phyloP scores from a whole-genome alignment of 2,888 invertebrate genomes.

The Apocheima hispidaria region DNA sequence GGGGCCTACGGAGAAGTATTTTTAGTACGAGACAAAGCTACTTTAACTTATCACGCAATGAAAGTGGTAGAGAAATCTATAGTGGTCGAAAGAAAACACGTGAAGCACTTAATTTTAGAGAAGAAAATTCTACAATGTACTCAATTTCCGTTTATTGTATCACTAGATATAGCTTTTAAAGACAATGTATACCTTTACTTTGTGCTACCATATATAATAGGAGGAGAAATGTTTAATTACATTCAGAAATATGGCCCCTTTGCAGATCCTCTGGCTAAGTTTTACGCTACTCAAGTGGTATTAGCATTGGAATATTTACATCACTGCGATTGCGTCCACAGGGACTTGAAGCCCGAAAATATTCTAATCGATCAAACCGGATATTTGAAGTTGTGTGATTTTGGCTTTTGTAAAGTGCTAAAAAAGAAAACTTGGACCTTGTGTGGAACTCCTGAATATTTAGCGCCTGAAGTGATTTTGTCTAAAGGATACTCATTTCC shows the following conservation, averaged over 20 bases:
- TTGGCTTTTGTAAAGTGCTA: slow-evolving; percentile 95
- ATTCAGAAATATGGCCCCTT: slow-evolving; percentile 88
- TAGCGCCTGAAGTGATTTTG: slow-evolving; percentile 96
- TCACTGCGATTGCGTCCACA: slow-evolving; percentile 92
- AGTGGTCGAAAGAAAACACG: slow-evolving; percentile 94
- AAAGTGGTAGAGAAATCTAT: slow-evolving; percentile 95
- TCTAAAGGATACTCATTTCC: slow-evolving; percentile 95
- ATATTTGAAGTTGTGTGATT: slow-evolving; percentile 94
- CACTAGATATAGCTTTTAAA: slow-evolving; percentile 92
- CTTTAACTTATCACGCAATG: slow-evolving; percentile 91
- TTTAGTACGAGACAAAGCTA: slow-evolving; percentile 88
- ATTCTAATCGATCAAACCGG: slow-evolving; percentile 91
- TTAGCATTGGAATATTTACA: slow-evolving; percentile 97
- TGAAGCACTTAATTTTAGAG: slow-evolving; percentile 95
- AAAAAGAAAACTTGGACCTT: slow-evolving; percentile 94
- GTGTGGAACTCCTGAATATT: slow-evolving; percentile 98
- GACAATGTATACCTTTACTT: slow-evolving; percentile 94
- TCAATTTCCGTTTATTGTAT: slow-evolving; percentile 94
- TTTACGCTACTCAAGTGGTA: slow-evolving; percentile 96
- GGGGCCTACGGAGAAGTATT: slow-evolving; percentile 97
- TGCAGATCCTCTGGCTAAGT: slow-evolving; percentile 91
- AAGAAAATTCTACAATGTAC: slow-evolving; percentile 94
- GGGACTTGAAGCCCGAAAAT: slow-evolving; percentile 97
- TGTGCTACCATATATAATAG: slow-evolving; percentile 92
- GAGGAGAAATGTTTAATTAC: slow-evolving; percentile 94